Percentiles rank a stretch among this genome's conserved stretches.
These are phyloP conservation scores for Etia nguti DNA, from an alignment of 2,113 vertebrate species.

Conservation along the genomic window DNA sequence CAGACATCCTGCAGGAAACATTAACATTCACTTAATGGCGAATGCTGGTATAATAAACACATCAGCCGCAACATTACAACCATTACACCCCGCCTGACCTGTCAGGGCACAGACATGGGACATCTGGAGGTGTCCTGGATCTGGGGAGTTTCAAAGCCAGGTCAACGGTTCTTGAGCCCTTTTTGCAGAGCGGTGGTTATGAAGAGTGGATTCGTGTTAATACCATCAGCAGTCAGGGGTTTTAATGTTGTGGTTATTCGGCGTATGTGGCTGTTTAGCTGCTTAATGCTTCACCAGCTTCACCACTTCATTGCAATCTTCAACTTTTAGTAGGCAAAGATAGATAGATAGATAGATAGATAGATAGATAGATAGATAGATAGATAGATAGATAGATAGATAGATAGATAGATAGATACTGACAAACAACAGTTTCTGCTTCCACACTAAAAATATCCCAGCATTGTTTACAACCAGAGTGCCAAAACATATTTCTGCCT, in stretches of 20 bases:
- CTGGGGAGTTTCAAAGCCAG: background rate
- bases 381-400: background rate
- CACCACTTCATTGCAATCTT: background rate
- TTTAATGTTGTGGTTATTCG: background rate
- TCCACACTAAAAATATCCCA: constrained; percentile 14
- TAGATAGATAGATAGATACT: background rate
- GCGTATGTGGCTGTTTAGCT: background rate
- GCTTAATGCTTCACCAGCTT: background rate
- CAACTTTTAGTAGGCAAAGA: background rate
- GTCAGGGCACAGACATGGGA: background rate
- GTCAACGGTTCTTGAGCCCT: background rate
- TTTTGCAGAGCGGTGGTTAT: background rate
- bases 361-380: background rate
- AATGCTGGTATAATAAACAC: background rate
- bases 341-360: background rate
- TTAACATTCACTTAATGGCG: background rate
- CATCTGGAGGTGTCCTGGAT: background rate
- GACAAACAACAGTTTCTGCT: constrained; percentile 7
- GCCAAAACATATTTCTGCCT: constrained; percentile 34
- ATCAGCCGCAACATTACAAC: background rate
- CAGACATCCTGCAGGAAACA: background rate
- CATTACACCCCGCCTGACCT: background rate
- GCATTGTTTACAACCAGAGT: constrained; percentile 38
- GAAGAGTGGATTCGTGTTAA: background rate
- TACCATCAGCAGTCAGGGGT: background rate